phyloP scores from a whole-genome alignment of 2,113 vertebrate genomes.

The Struthidea cinerea region DNA sequence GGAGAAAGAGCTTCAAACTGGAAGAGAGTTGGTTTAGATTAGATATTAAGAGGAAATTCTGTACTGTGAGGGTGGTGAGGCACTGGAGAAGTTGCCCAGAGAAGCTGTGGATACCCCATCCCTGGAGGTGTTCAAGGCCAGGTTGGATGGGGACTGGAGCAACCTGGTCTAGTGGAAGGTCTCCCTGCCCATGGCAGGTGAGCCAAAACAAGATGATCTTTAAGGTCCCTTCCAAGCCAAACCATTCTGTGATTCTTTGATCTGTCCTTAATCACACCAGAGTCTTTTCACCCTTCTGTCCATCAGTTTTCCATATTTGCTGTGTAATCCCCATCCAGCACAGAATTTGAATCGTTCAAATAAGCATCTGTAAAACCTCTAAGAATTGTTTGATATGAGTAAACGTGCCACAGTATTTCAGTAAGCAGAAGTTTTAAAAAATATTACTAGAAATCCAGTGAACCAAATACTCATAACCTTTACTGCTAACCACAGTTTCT shows the following conservation, averaged over 20 bases:
- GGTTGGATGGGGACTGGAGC: neutral
- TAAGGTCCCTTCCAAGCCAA: neutral
- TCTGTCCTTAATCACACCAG: neutral
- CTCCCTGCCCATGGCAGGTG: neutral
- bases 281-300: neutral
- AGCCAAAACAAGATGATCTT: too few relatives aligned
- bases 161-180: neutral
- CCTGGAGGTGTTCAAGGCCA: neutral
- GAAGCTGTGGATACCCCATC: fast-evolving
- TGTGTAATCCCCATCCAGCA: neutral
- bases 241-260: neutral
- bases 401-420: neutral
- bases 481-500: neutral
- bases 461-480: neutral
- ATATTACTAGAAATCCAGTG: neutral
- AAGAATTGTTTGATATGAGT: neutral
- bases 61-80: neutral
- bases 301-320: neutral
- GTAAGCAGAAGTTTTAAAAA: neutral
- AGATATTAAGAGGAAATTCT: neutral
- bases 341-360: neutral
- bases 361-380: neutral
- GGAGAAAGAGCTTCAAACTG: neutral
- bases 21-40: neutral
- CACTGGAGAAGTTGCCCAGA: neutral